Evolutionary conservation across 2,113 vertebrate genomes (phyloP).

Genomic region (Lophotis ruficrista): DNA sequence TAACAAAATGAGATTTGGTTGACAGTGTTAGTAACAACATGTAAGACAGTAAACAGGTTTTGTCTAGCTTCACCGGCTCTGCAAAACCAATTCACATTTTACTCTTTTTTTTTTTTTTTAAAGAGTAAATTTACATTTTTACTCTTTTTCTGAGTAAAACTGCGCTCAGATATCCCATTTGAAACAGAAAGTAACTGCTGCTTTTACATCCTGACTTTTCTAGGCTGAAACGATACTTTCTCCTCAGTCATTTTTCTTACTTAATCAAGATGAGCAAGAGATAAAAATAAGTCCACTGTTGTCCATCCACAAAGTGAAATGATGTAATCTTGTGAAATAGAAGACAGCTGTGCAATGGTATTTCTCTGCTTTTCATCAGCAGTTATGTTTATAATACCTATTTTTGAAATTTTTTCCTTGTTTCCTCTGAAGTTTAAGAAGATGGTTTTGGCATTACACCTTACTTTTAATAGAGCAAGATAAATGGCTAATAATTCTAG

Average conservation of each 20-base stretch:
- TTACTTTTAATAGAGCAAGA: not conserved
- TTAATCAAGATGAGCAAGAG: not conserved
- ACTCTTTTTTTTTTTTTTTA: too few species aligned
- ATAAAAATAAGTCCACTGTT: not conserved
- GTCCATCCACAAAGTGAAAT: not conserved
- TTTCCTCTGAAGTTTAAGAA: not conserved
- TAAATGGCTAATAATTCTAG: not conserved
- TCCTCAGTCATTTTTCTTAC: not conserved
- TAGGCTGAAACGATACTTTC: not conserved
- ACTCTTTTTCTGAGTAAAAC: not conserved
- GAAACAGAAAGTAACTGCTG: not conserved
- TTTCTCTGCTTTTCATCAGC: constrained; percentile 22
- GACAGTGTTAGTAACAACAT: not conserved
- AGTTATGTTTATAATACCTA: not conserved
- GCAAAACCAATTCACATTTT: not conserved
- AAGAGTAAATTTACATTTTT: too few species aligned
- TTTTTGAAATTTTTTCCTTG: not conserved
- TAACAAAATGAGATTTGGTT: not conserved
- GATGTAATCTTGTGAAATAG: constrained; percentile 28
- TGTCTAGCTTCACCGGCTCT: not conserved
- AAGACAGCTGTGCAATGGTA: not conserved
- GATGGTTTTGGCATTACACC: fast-evolving
- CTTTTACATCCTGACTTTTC: not conserved
- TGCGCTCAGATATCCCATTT: not conserved
- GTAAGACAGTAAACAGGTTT: not conserved